phyloP scores from a whole-genome alignment of 2,113 vertebrate species.

The Collichthys lucidus region DNA sequence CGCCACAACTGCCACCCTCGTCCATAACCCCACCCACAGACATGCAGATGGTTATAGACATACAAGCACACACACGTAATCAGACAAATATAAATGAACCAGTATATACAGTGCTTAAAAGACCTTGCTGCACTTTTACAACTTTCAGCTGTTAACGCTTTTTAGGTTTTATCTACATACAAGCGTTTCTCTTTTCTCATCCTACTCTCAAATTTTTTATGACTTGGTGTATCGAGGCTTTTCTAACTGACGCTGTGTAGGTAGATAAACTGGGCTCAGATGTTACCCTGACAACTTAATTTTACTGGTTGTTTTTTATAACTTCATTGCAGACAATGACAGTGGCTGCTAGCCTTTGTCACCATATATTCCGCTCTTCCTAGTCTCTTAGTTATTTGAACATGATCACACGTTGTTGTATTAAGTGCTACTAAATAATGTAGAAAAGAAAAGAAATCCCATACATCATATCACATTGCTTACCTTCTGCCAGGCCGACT shows the following conservation, averaged over 20 bases:
- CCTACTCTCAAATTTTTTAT: neutral
- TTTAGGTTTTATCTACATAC: neutral
- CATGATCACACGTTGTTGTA: neutral
- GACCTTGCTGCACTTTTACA: neutral
- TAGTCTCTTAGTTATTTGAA: neutral
- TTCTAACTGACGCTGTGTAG: neutral
- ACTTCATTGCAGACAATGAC: neutral
- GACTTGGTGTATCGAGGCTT: neutral
- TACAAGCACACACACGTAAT: constrained; percentile 28
- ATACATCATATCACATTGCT: neutral
- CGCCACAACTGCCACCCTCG: constrained; percentile 45
- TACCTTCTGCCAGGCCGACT: neutral
- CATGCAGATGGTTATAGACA: constrained; percentile 20
- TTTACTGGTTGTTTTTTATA: neutral
- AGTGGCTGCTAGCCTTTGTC: neutral
- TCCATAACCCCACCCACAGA: constrained; percentile 35
- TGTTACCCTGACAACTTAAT: neutral
- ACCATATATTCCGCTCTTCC: neutral
- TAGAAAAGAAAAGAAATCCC: constrained; percentile 6
- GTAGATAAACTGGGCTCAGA: neutral
- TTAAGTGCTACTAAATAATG: constrained; percentile 15
- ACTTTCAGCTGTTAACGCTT: neutral
- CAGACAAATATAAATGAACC: constrained; percentile 21
- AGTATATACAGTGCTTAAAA: constrained; percentile 10
- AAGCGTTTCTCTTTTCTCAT: neutral